Conservation (phyloP, 1,140 invertebrate species). For the Pachypeltis micranthus region DNA sequence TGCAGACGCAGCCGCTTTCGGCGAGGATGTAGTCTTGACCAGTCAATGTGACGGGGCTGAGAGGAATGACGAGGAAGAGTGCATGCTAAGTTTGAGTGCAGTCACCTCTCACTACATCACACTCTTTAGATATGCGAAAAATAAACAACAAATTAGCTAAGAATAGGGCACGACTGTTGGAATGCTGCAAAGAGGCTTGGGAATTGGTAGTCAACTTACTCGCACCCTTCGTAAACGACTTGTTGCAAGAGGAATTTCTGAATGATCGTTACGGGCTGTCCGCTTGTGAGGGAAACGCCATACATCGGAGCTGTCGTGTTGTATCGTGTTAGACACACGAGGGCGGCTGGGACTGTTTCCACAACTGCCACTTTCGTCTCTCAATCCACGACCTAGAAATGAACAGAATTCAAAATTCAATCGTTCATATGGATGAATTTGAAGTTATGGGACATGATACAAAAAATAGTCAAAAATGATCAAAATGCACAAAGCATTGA, state of each 20-base stretch:
- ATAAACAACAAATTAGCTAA: conserved; percentile 23
- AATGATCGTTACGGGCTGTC: conserved; percentile 82
- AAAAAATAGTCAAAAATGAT: too few relatives aligned
- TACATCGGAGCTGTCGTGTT: conserved; percentile 89
- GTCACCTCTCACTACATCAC: conserved; percentile 73
- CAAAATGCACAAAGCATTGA: too few relatives aligned
- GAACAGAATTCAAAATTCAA: neutral
- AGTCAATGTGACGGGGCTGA: conserved; percentile 79
- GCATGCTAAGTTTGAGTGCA: conserved; percentile 87
- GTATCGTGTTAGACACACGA: conserved; percentile 77
- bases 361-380: conserved; percentile 30
- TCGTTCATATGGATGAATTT: conserved; percentile 14
- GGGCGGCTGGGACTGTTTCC: conserved; percentile 53
- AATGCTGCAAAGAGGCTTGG: too few relatives aligned
- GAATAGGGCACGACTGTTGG: too few relatives aligned
- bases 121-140: conserved; percentile 67
- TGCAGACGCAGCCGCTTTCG: conserved; percentile 82
- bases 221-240: conserved; percentile 82
- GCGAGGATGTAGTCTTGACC: conserved; percentile 86
- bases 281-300: conserved; percentile 79
- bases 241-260: conserved; percentile 90
- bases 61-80: conserved; percentile 75
- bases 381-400: conserved; percentile 26
- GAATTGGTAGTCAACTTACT: too few relatives aligned
- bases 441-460: too few relatives aligned